Conservation (phyloP, 2,888 invertebrate genomes). For the Lasioglossum malachurum region DNA sequence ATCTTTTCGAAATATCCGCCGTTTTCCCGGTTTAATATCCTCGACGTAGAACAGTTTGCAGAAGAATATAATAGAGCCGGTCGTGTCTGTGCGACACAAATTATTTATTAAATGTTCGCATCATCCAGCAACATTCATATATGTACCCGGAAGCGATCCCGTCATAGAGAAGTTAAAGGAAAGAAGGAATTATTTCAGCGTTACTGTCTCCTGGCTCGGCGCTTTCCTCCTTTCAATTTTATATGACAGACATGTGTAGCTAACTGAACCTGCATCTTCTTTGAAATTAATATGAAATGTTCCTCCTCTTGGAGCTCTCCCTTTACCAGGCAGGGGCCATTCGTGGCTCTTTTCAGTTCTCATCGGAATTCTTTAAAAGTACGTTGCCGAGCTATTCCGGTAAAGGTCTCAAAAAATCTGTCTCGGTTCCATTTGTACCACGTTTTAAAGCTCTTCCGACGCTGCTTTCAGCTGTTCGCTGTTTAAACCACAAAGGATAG, state of each 20-base stretch:
- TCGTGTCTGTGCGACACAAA: background rate
- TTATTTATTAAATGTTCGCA: background rate
- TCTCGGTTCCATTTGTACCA: background rate
- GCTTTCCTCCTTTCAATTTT: background rate
- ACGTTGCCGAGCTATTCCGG: background rate
- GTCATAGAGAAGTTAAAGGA: background rate
- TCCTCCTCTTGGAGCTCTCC: background rate
- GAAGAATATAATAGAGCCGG: background rate
- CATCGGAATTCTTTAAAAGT: background rate
- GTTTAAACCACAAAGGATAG: background rate
- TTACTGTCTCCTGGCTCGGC: background rate
- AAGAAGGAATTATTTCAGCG: background rate
- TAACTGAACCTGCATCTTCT: background rate
- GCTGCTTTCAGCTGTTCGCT: background rate
- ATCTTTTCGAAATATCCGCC: background rate
- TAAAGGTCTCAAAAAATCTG: background rate
- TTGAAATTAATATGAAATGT: conserved; percentile 9
- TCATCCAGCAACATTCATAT: background rate
- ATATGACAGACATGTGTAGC: background rate
- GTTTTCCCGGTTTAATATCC: no score
- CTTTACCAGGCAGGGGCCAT: background rate
- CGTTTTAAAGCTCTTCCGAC: background rate
- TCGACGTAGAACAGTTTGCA: no score
- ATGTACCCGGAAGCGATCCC: background rate
- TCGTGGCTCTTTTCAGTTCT: background rate